Evolutionary conservation across 1,140 invertebrate species (phyloP), one percentile per base, ranked within the genome.

Genomic region (Diprion similis): DNA sequence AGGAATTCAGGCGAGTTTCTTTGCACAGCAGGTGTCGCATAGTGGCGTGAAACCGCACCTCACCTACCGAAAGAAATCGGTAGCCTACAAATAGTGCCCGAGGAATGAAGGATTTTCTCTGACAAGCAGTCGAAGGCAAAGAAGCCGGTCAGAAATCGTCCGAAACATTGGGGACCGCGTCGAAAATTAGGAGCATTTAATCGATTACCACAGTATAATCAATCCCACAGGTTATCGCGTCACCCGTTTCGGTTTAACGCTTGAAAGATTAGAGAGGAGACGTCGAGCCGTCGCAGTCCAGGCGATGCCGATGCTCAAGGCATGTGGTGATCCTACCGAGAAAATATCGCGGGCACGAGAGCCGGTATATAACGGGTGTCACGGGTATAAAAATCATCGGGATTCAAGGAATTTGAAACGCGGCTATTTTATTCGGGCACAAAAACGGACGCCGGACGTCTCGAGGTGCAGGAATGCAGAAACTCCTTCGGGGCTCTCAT

Each of bases 181-280:
- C 66, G 17, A 19, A 1, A 2, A 68, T 68, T 68, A 68, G 37
- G 19, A 45, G 66, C 17, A 45, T 68, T 68, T 15, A 68, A 68
- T 68, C 37, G 66, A 68, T 68, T 68, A 45, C 66, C 37, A 68
- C 66, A 45, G 66, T 68, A 45, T 19, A 68, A 19, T 45, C 17
- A 18, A 18, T 68, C 66, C 11, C 6, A 19, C 13, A 68, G 66
- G 19, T 68, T 19, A 68, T 17, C 59, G 13, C 17, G 59, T 37
- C 24, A 37, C 24, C 24, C 24, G 24, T 37, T 37, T 37, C 24
- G 51, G 51, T 59, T 59, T 15, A 15, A 37, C 24, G 24, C 24
- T 37, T 37, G 51, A 59, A 17, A 59, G 51, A 15, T 59, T 13
- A 17, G 51, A 59, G 51, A 37, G 24, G 24, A 37, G 24, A 37